Evolutionary conservation across 2,113 vertebrate species (phyloP).

Genomic region (Canis aureus): DNA sequence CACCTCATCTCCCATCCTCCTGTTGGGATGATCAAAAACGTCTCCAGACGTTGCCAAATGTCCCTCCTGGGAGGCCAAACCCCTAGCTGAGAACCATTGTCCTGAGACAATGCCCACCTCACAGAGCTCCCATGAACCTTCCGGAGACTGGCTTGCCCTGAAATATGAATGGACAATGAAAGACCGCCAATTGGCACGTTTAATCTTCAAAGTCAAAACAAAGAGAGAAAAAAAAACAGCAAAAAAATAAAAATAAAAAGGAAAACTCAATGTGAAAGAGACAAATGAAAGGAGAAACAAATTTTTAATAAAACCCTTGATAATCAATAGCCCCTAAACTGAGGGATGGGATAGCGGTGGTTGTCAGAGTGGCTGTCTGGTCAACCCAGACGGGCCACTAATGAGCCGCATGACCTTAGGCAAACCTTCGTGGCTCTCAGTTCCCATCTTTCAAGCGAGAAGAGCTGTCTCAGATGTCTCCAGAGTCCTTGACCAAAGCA

Average conservation of each 20-base stretch:
- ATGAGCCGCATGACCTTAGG: background rate
- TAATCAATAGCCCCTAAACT: background rate
- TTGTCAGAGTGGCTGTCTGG: background rate
- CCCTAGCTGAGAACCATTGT: background rate
- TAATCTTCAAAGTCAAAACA: background rate
- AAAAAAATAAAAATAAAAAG: too few relatives aligned
- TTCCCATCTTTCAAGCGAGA: background rate
- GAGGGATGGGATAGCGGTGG: fast-evolving
- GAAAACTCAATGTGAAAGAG: background rate
- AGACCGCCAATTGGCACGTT: background rate
- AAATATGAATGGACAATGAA: background rate
- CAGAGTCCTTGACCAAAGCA: background rate
- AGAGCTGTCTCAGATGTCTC: background rate
- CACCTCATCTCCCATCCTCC: background rate
- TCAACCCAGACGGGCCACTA: background rate
- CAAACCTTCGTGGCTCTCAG: background rate
- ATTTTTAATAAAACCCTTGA: background rate
- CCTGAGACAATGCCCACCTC: background rate
- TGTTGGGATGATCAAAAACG: background rate
- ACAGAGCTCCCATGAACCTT: background rate
- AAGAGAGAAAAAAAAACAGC: background rate
- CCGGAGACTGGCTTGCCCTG: background rate
- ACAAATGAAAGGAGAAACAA: background rate
- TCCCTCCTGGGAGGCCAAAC: background rate
- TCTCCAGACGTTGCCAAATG: background rate